Conservation (phyloP, 2,888 invertebrate species). For the Cosmorhoe ocellata region DNA sequence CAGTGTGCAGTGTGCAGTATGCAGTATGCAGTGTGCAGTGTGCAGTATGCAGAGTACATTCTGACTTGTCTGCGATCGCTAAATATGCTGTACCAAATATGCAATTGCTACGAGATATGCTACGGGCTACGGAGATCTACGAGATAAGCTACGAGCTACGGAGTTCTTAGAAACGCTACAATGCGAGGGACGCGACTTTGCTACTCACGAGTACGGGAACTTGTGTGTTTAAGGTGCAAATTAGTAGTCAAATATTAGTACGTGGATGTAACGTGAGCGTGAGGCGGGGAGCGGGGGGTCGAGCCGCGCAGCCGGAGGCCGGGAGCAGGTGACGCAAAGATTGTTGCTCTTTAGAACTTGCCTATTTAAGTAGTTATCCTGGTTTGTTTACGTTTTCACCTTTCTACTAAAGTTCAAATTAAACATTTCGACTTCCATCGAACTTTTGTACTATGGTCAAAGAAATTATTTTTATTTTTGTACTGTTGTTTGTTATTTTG, state of each 20-base stretch:
- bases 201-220: too few relatives aligned
- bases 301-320: too few relatives aligned
- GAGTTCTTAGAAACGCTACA: constrained; percentile 11
- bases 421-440: too few relatives aligned
- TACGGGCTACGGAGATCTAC: constrained; percentile 9
- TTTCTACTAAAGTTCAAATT: too few relatives aligned
- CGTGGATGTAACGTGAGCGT: not conserved
- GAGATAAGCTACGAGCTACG: constrained; percentile 18
- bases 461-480: too few relatives aligned
- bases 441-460: too few relatives aligned
- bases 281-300: too few relatives aligned
- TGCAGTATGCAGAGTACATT: constrained; percentile 13
- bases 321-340: constrained; percentile 8
- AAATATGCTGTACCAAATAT: constrained; percentile 16
- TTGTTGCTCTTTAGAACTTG: constrained; percentile 17
- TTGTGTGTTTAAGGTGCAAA: constrained; percentile 19
- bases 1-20: too few relatives aligned
- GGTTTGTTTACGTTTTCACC: not conserved
- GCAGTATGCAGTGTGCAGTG: too few relatives aligned
- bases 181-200: constrained; percentile 4
- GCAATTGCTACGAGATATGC: constrained; percentile 14
- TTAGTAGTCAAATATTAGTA: constrained; percentile 22
- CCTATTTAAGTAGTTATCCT: not conserved
- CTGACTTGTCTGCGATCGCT: constrained; percentile 18
- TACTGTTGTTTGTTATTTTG: too few relatives aligned